phyloP scores from a whole-genome alignment of 1,140 invertebrate species.

The Medauroidea extradentata region DNA sequence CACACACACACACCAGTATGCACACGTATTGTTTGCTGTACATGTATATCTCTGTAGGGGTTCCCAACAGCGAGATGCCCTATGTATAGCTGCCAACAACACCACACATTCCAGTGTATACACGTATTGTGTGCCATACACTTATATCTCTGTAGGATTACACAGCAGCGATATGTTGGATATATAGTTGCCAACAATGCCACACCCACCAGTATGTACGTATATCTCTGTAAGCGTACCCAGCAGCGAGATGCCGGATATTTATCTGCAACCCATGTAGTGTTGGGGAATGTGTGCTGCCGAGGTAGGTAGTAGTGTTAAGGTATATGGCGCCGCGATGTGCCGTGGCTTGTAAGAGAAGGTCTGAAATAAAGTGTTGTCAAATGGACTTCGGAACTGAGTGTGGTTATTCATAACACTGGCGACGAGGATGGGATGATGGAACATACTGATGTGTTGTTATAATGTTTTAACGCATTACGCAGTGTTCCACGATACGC shows the following conservation, averaged over 20 bases:
- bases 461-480: no score
- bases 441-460: no score
- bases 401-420: no score
- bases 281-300: no score
- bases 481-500: no score
- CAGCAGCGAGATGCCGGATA: conserved; percentile 59
- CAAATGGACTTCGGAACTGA: no score
- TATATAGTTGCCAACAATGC: conserved; percentile 31
- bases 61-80: conserved; percentile 66
- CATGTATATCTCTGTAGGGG: conserved; percentile 78
- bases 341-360: no score
- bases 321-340: no score
- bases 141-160: conserved; percentile 79
- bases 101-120: conserved; percentile 60
- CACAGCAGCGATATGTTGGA: conserved; percentile 64
- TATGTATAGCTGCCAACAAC: conserved; percentile 47
- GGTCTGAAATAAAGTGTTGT: no score
- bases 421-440: no score
- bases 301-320: no score
- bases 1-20: conserved; percentile 59
- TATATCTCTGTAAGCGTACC: conserved; percentile 84
- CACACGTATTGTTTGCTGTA: conserved; percentile 68
- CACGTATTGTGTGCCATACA: conserved; percentile 68
- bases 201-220: no score
- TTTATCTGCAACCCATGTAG: conserved; percentile 53